A percentile compares a stretch with the other conserved stretches of the same genome.
These are phyloP conservation scores for Vanacampus margaritifer DNA, from an alignment of 2,113 vertebrate genomes.

Conservation along the genomic window DNA sequence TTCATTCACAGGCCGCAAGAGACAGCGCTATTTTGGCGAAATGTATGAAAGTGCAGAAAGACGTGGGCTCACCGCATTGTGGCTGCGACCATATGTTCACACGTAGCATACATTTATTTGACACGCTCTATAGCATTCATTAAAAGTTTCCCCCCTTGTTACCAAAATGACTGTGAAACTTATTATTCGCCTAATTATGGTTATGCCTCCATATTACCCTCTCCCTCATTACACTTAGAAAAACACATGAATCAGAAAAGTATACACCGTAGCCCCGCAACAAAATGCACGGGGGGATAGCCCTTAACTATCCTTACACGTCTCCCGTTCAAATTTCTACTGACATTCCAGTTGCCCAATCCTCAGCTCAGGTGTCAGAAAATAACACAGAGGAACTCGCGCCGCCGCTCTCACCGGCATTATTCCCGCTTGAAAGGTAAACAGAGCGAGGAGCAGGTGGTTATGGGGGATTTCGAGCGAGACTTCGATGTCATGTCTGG, in stretches of 20 bases:
- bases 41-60: conserved; percentile 23
- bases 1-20: conserved; percentile 8
- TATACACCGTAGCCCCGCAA: conserved; percentile 42
- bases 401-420: conserved; percentile 35
- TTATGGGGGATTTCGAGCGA: conserved; percentile 51
- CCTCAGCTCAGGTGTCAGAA: conserved; percentile 65
- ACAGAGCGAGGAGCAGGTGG: conserved; percentile 70
- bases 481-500: conserved; percentile 67
- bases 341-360: conserved; percentile 62
- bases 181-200: conserved; percentile 58
- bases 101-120: conserved; percentile 24
- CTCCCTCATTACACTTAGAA: conserved; percentile 55
- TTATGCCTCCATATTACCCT: conserved; percentile 54
- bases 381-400: conserved; percentile 48
- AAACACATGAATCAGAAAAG: conserved; percentile 66
- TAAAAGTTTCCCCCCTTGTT: conserved; percentile 50
- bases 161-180: conserved; percentile 46
- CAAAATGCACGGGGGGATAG: conserved; percentile 57
- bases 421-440: conserved; percentile 65
- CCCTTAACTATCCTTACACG: conserved; percentile 55
- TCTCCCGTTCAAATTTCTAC: conserved; percentile 64
- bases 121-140: conserved; percentile 24
- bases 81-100: conserved; percentile 10
- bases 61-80: conserved; percentile 14
- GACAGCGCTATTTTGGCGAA: conserved; percentile 15